Conservation (phyloP, 2,888 invertebrate genomes). For the Congeria kusceri region DNA sequence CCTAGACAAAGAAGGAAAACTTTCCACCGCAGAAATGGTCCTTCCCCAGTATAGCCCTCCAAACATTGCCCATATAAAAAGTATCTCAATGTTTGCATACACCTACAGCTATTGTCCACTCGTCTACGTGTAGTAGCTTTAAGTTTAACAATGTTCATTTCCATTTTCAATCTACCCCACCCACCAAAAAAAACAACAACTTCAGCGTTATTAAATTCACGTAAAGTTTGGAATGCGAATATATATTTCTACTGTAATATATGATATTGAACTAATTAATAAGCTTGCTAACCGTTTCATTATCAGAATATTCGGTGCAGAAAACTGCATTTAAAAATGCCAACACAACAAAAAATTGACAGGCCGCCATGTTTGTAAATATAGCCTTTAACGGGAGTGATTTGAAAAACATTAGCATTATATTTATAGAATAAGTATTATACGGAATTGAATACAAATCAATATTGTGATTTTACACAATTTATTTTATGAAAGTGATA, state of each 20-base stretch:
- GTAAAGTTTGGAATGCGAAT: too few relatives aligned
- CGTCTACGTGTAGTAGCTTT: too few relatives aligned
- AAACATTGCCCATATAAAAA: too few relatives aligned
- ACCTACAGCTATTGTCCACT: too few relatives aligned
- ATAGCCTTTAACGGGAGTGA: conserved; percentile 34
- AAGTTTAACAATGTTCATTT: too few relatives aligned
- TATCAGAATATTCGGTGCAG: conserved; percentile 77
- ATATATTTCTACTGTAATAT: too few relatives aligned
- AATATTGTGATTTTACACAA: background rate
- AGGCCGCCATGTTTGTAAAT: conserved; percentile 76
- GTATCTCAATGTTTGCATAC: too few relatives aligned
- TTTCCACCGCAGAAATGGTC: too few relatives aligned
- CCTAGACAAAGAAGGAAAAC: too few relatives aligned
- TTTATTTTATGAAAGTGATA: background rate
- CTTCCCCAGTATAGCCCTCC: too few relatives aligned
- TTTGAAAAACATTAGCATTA: background rate
- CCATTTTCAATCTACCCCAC: conserved; percentile 19
- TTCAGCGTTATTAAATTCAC: too few relatives aligned
- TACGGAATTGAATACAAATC: background rate
- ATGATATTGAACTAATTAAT: too few relatives aligned
- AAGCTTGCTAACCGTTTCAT: conserved; percentile 74
- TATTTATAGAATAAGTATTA: background rate
- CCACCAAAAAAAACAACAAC: background rate
- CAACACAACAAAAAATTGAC: conserved; percentile 78
- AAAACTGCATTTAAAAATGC: conserved; percentile 69